Conservation (phyloP, 1,140 invertebrate genomes). For the Tetramorium parvispinum region DNA sequence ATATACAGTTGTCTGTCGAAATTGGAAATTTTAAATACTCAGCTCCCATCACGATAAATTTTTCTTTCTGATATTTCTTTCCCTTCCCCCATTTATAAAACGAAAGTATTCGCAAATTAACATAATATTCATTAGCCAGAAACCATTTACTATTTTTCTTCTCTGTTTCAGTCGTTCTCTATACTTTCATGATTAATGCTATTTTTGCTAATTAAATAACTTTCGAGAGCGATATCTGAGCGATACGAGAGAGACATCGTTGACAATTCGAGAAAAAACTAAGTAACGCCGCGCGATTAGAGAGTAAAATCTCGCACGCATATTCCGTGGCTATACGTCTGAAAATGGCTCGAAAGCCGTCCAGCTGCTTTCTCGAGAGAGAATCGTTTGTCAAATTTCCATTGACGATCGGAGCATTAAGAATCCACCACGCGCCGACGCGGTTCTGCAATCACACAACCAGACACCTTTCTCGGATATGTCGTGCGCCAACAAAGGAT, state of each 20-base stretch:
- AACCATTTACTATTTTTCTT: neutral
- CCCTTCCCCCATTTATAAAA: neutral
- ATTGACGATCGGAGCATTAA: neutral
- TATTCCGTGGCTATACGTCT: neutral
- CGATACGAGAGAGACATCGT: neutral
- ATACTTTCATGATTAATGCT: neutral
- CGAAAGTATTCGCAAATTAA: neutral
- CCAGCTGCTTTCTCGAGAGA: conserved; percentile 10
- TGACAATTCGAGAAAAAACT: neutral
- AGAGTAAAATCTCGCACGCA: neutral
- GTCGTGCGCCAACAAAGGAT: conserved; percentile 77
- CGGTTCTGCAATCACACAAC: conserved; percentile 26
- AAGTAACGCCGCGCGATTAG: neutral
- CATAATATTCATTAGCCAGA: neutral
- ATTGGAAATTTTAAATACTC: neutral
- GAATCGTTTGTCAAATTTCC: conserved; percentile 26
- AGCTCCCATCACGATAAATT: neutral
- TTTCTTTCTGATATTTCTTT: neutral
- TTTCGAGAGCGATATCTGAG: neutral
- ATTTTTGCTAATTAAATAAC: neutral
- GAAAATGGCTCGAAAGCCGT: conserved; percentile 45
- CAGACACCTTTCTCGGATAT: conserved; percentile 56
- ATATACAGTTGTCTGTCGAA: neutral
- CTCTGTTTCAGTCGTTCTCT: neutral
- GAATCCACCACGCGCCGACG: conserved; percentile 4